These are phyloP conservation scores for Lepilemur ruficaudatus DNA, from an alignment of 2,797 vertebrate genomes.

Conservation along the genomic window DNA sequence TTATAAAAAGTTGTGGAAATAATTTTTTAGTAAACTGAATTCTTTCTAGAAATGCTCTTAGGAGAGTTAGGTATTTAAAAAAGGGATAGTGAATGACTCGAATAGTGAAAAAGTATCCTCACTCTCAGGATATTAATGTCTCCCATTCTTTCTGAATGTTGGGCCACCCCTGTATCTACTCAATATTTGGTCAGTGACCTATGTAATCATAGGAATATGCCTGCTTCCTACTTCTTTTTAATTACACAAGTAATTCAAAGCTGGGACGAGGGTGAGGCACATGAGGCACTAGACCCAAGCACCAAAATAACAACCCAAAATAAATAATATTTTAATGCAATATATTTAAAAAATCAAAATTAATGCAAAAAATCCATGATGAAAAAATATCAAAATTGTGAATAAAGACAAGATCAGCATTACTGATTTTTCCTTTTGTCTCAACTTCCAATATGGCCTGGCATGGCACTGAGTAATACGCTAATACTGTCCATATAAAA, in stretches of 20 bases:
- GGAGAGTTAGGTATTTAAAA: not conserved
- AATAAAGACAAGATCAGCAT: not conserved
- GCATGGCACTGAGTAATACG: not conserved
- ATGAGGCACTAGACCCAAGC: not conserved
- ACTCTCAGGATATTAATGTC: not conserved
- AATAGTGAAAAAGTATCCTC: not conserved
- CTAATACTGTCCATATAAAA: not conserved
- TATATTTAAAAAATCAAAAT: not conserved
- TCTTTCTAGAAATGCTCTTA: not conserved
- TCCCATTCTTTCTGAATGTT: not conserved
- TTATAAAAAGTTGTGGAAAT: not conserved
- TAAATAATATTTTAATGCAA: not conserved
- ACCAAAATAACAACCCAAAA: not conserved
- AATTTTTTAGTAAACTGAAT: not conserved
- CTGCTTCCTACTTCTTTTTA: not conserved
- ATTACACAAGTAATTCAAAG: not conserved
- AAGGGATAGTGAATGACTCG: not conserved
- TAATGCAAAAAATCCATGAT: not conserved
- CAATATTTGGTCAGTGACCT: not conserved
- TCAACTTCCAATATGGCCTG: not conserved
- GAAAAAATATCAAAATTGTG: not conserved
- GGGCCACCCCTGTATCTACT: not conserved
- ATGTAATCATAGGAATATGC: not conserved
- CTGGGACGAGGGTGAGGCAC: not conserved
- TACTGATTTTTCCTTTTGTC: not conserved